Evolutionary conservation across 2,797 vertebrate genomes (phyloP), one percentile per base, ranked within the genome.

Genomic region (Taeniopygia guttata): DNA sequence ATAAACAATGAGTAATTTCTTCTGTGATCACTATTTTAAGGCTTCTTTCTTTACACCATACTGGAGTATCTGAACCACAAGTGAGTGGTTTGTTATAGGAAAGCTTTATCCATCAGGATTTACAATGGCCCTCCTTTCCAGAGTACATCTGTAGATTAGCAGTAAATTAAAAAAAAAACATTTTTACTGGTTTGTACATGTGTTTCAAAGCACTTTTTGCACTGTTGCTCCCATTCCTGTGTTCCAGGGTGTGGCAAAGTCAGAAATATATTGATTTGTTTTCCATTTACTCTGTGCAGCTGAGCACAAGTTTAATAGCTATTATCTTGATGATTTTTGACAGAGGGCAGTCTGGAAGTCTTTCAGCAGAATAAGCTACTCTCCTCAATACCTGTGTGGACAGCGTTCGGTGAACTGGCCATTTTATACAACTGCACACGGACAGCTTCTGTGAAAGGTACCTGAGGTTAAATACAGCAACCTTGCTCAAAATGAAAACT

Each of bases 361-460:
- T 98, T 98, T 94, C 99, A 99, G 87, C 98, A 99, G 49, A 98
- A 97, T 97, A 99, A 98, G 84, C 97, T 99, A 63, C 98, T 99
- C 29, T 98, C 99, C 3, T 98, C 98, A 7, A 99, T 99, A 60
- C 94, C 98, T 6, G 98, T 98, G 72, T 99, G 99, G 99, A 99
- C 98, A 17, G 98, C 98, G 0, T 99, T 99, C 97, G 99, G 99
- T 63, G 99, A 99, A 93, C 90, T 99, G 43, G 99, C 99, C 62
- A 99, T 99, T 88, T 98, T 99, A 52, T 99, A 99, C 97, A 99
- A 99, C 97, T 99, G 99, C 94, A 99, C 98, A 2, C 97, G 99
- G 93, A 99, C 99, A 0, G 99, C 99, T 7, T 99, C 99, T 6
- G 98, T 99, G 69, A 98, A 98, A 99, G 99, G 99, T 99, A 97